Evolutionary conservation across 2,113 vertebrate genomes (phyloP), one percentile per base, ranked within the genome.

Genomic region (Apeltes quadracus): DNA sequence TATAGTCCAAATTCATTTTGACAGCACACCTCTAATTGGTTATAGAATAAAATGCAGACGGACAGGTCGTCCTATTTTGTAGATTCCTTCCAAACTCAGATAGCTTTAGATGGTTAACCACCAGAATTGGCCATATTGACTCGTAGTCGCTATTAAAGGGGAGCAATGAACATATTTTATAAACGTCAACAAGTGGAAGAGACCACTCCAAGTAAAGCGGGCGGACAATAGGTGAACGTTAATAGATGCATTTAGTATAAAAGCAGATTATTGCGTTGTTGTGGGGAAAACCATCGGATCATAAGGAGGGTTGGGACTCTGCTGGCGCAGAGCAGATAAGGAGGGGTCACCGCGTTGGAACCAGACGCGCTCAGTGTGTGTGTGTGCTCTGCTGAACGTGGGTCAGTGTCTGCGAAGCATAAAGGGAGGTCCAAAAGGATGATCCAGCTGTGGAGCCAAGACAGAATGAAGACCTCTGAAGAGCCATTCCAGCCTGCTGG

Each of bases 271-370:
- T n/a, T 67, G 22, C 7, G 5, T 56, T 5, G 75, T 23, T 83
- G 36, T 61, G 23, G 39, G 46, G 32, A 68, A 73, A 72, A 59
- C 62, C 64, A 75, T 56, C 22, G 38, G 65, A 77, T 73, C 72
- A 79, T 58, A 51, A 72, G 79, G 73, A 76, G 76, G 73, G 67
- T 85, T 74, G 2, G 63, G 79, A 86, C 63, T 85, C 65, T 85
- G 78, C 90, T 91, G 84, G 67, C 12, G 67, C 74, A 69, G 36
- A 69, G 82, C 69, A 87, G 90, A 91, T 91, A 91, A 91, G 80
- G 87, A 87, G 61, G 66, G 76, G 79, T 86, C 73, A 65, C 82
- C 81, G 70, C 85, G 87, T 75, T 87, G 80, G 65, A 89, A 82
- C 59, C n/a, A 72, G 58, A 46, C 78, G 22, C 41, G 22, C 78